A percentile compares a stretch with the other conserved stretches of the same genome.
Conservation (phyloP, 2,888 invertebrate species). For the Salticus scenicus region DNA sequence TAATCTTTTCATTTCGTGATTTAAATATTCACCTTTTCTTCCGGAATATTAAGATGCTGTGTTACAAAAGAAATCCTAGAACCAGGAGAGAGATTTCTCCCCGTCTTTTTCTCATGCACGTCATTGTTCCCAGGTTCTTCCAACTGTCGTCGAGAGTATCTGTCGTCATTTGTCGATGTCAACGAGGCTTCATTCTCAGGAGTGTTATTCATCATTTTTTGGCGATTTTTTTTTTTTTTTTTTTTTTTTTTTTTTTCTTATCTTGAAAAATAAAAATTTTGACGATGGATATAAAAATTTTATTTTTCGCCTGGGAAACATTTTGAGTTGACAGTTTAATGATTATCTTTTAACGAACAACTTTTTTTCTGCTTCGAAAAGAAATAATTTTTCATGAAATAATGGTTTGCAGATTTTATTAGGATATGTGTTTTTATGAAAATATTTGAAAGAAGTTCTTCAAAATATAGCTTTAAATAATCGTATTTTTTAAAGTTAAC, state of each 20-base stretch:
- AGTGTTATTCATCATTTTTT: constrained; percentile 65
- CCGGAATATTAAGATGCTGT: not conserved
- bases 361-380: too few species aligned
- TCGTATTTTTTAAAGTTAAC: too few species aligned
- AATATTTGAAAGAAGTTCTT: too few species aligned
- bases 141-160: constrained; percentile 55
- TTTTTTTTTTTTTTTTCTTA: not conserved
- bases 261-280: not conserved
- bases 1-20: not conserved
- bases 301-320: not conserved
- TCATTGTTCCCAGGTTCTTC: constrained; percentile 36
- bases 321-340: not conserved
- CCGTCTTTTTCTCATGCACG: not conserved
- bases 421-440: too few species aligned
- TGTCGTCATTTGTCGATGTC: constrained; percentile 65
- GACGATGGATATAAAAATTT: not conserved
- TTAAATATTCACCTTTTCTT: not conserved
- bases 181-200: constrained; percentile 58
- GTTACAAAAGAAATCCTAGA: not conserved
- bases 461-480: too few species aligned
- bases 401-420: too few species aligned
- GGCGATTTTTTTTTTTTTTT: constrained; percentile 21
- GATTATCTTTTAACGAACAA: too few species aligned
- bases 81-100: not conserved
- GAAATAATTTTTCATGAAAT: too few species aligned